Conservation (phyloP, 2,888 invertebrate genomes). For the Chironomus tentans region DNA sequence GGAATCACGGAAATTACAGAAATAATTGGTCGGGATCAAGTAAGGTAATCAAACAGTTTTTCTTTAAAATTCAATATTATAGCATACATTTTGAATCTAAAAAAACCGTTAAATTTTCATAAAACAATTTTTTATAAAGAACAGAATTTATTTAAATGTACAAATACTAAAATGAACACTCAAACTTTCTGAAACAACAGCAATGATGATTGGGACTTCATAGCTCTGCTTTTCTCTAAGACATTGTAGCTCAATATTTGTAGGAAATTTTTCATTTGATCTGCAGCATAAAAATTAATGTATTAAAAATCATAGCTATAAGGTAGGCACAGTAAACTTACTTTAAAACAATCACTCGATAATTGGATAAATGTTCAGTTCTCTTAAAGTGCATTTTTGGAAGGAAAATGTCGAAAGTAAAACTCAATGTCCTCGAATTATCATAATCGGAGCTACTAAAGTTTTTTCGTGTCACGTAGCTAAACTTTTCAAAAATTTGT, state of each 20-base stretch:
- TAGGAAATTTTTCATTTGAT: neutral
- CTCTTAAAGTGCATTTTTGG: neutral
- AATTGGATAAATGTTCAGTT: neutral
- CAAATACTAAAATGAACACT: neutral
- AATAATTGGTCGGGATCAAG: too few species aligned
- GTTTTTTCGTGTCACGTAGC: neutral
- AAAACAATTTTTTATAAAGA: neutral
- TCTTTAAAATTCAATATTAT: too few species aligned
- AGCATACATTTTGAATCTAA: too few species aligned
- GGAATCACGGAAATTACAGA: too few species aligned
- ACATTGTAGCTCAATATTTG: neutral
- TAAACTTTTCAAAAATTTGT: neutral
- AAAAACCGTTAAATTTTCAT: too few species aligned
- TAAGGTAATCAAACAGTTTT: too few species aligned
- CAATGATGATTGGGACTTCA: neutral
- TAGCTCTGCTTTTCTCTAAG: neutral
- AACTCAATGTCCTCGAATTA: neutral
- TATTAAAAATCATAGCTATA: too few species aligned
- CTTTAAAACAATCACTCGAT: neutral
- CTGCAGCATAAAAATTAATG: neutral
- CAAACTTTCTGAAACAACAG: conserved; percentile 9
- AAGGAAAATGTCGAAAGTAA: neutral
- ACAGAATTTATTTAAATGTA: neutral
- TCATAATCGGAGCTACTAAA: too few species aligned
- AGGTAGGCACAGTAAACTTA: neutral